A percentile compares a stretch with the other conserved stretches of the same genome.
phyloP scores from a whole-genome alignment of 2,888 invertebrate species.

The Limnephilus marmoratus region DNA sequence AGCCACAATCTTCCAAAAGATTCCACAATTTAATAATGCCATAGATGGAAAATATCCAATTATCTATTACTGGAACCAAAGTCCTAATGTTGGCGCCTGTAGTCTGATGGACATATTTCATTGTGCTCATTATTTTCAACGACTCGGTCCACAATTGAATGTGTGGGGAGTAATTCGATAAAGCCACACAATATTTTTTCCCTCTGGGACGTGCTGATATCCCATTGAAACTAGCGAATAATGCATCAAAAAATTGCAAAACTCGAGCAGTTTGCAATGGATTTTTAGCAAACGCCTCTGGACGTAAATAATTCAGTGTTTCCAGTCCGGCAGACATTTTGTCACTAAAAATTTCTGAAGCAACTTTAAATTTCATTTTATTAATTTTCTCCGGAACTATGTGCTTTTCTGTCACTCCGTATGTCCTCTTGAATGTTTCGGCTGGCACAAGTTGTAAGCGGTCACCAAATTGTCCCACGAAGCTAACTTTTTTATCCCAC shows the following conservation, averaged over 20 bases:
- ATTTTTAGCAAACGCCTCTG: background rate
- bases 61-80: too few relatives aligned
- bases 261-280: background rate
- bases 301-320: background rate
- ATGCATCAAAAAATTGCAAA: background rate
- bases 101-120: too few relatives aligned
- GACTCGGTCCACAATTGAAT: too few relatives aligned
- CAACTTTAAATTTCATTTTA: background rate
- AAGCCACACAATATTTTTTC: background rate
- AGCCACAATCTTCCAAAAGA: too few relatives aligned
- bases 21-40: too few relatives aligned
- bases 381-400: background rate
- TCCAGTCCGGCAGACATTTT: background rate
- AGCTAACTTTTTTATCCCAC: background rate
- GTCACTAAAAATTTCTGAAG: background rate
- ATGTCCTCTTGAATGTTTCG: background rate
- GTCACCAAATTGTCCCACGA: background rate
- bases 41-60: too few relatives aligned
- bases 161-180: background rate
- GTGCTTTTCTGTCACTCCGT: background rate
- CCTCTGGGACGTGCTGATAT: background rate
- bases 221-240: conserved; percentile 3
- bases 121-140: too few relatives aligned
- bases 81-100: background rate
- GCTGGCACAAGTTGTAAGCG: background rate